A percentile compares a stretch with the other conserved stretches of the same genome.
phyloP scores from a whole-genome alignment of 2,888 invertebrate genomes.

The Drosophila quinaria region DNA sequence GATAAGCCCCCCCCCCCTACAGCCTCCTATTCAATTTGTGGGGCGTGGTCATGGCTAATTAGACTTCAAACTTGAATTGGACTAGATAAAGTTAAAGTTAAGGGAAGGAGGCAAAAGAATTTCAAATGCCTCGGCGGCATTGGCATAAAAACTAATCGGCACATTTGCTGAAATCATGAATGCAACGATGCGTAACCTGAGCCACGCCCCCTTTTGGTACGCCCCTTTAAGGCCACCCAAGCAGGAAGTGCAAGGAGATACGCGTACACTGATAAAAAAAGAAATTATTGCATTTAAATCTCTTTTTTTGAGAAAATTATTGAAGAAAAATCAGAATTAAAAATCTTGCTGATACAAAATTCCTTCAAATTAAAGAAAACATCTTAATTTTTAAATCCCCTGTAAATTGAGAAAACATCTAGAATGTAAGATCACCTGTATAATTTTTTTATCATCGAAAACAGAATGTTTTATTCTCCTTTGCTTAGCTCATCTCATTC shows the following conservation, averaged over 20 bases:
- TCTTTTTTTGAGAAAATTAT: no score
- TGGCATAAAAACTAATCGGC: slow-evolving; percentile 71
- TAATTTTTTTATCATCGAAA: no score
- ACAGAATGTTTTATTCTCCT: no score
- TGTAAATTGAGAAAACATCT: no score
- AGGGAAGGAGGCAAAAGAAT: background rate
- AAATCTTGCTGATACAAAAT: background rate
- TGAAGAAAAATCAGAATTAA: background rate
- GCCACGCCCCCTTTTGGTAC: slow-evolving; percentile 34
- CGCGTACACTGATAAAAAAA: background rate
- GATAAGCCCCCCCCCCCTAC: slow-evolving; percentile 51
- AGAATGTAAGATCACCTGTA: no score
- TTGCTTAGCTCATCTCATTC: no score
- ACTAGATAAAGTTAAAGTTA: background rate
- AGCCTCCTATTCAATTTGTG: slow-evolving; percentile 58
- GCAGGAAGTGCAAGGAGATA: slow-evolving; percentile 66
- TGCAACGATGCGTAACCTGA: slow-evolving; percentile 73
- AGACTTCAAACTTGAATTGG: slow-evolving; percentile 25
- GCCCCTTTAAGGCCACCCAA: slow-evolving; percentile 60
- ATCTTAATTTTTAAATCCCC: no score
- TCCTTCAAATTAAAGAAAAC: no score
- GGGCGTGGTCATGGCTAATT: slow-evolving; percentile 57
- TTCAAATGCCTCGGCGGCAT: slow-evolving; percentile 32
- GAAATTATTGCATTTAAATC: background rate
- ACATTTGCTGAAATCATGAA: slow-evolving; percentile 64